These are phyloP conservation scores for Morone chrysops DNA, from an alignment of 2,113 vertebrate species.

Conservation along the genomic window DNA sequence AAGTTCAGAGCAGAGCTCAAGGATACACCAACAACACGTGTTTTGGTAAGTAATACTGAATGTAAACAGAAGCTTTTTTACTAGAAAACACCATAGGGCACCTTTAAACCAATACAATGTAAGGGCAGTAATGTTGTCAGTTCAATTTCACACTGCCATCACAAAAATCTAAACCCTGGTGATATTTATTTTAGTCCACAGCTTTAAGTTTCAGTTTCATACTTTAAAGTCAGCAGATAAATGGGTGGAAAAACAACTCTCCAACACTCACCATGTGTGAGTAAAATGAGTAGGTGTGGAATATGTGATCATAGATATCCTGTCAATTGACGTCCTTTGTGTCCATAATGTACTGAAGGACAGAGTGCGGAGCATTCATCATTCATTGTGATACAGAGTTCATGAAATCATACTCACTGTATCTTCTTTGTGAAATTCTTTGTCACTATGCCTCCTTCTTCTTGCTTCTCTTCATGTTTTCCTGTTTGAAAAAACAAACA, in stretches of 20 bases:
- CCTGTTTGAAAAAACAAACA: slow-evolving; percentile 76
- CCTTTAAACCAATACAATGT: background rate
- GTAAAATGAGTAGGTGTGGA: background rate
- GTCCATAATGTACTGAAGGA: background rate
- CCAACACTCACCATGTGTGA: background rate
- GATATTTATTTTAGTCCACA: slow-evolving; percentile 2
- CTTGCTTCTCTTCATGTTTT: slow-evolving; percentile 97
- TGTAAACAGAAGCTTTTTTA: too few species aligned
- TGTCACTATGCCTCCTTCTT: slow-evolving; percentile 96
- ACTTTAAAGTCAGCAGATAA: background rate
- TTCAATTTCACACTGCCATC: background rate
- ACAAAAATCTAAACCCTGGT: background rate
- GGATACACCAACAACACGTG: too few species aligned
- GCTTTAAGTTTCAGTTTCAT: background rate
- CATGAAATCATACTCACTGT: slow-evolving; percentile 87
- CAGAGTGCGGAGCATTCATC: background rate
- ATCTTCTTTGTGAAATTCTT: slow-evolving; percentile 99
- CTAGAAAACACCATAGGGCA: background rate
- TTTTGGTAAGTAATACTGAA: too few species aligned
- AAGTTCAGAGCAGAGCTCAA: too few species aligned
- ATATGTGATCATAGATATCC: background rate
- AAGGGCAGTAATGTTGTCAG: background rate
- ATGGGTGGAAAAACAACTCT: background rate
- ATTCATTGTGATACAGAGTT: background rate
- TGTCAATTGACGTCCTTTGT: background rate